A percentile compares a stretch with the other conserved stretches of the same genome.
Conservation (phyloP, 2,888 invertebrate species). For the Theretra japonica region DNA sequence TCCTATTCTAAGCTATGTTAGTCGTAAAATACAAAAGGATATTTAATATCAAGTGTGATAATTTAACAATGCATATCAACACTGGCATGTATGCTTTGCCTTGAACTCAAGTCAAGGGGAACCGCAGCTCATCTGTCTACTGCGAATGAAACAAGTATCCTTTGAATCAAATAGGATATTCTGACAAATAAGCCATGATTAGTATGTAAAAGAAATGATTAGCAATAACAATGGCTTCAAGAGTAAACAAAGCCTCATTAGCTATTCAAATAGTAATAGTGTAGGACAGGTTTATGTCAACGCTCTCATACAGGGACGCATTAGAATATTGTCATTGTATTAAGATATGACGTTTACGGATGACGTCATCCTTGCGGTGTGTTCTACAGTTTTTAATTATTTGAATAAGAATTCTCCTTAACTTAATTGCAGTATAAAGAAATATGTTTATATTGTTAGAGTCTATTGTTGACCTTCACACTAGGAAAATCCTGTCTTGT, state of each 20-base stretch:
- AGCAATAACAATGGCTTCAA: not conserved
- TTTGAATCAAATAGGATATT: not conserved
- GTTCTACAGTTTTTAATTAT: not conserved
- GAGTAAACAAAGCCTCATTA: not conserved
- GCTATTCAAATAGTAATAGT: not conserved
- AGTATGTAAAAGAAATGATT: not conserved
- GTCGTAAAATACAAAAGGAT: not conserved
- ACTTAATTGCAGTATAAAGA: too few species aligned
- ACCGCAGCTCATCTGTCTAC: not conserved
- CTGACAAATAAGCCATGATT: not conserved
- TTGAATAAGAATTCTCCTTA: too few species aligned
- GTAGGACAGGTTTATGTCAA: not conserved
- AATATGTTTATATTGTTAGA: too few species aligned
- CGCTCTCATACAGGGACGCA: not conserved
- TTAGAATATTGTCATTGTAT: not conserved
- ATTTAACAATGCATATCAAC: not conserved
- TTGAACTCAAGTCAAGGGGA: not conserved
- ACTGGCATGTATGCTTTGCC: too few species aligned
- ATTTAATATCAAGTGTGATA: not conserved
- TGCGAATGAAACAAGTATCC: not conserved
- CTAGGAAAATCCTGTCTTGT: too few species aligned
- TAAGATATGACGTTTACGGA: too few species aligned
- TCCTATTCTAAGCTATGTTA: not conserved
- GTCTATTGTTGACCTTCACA: too few species aligned
- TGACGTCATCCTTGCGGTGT: not conserved